Evolutionary conservation across 2,113 vertebrate genomes (phyloP), one percentile per base, ranked within the genome.

Genomic region (Panthera tigris): DNA sequence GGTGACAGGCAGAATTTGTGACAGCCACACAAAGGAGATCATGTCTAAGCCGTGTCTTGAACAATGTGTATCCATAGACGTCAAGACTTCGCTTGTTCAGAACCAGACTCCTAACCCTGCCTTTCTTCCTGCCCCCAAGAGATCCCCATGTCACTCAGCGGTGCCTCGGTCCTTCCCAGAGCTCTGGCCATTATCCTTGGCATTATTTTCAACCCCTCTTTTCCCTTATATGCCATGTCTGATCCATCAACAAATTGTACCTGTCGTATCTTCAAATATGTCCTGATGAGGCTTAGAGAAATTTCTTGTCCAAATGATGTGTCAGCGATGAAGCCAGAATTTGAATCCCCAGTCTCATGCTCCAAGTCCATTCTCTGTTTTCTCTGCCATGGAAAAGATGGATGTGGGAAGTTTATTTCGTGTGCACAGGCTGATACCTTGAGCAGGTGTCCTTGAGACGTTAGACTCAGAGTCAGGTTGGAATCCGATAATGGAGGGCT

Each of bases 71-170:
- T 55, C 65, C 55, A 1, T 3, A 66, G 80, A 36, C 13, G 4
- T 9, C 1, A 23, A 25, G 0, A 29, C 18, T 3, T 45, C 55
- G 29, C 33, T 1, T 1, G 21, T 36, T 61, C n/a, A 14, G 3
- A 57, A 15, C 41, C 3, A 18, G 29, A 19, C 19, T 23, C 39
- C 36, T 41, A 18, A 4, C 18, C 18, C 18, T 13, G 15, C 4
- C 9, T 19, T 14, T 8, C 4, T 7, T 11, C 39, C 33, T 1
- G 2, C 13, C 7, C 41, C 84, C 13, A n/a, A 10, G 12, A 5
- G 4, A 52, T 71, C 55, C 4, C 80, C 1, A 0, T 0, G 2
- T 19, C 5, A n/a, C 41, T 19, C 27, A 1, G 5, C 1, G 27
- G 13, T 18, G 19, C 8, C 14, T 52, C 21, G 0, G 1, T 6